phyloP scores from a whole-genome alignment of 2,797 vertebrate species.

The Muscicapa striata region DNA sequence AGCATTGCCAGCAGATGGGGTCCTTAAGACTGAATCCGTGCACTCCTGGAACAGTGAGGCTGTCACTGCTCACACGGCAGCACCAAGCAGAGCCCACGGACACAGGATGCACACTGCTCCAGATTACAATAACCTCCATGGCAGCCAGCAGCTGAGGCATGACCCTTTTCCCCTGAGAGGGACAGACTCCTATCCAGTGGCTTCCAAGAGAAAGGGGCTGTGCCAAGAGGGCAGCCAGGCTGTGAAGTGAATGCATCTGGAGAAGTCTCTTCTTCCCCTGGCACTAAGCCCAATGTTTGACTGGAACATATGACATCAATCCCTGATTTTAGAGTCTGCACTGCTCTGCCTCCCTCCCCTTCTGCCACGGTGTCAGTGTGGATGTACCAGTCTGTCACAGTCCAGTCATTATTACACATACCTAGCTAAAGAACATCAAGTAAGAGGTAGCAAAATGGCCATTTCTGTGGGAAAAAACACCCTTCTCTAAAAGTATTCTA shows the following conservation, averaged over 20 bases:
- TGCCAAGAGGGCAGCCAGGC: not conserved
- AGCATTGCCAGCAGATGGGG: conserved; percentile 15
- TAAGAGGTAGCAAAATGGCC: not conserved
- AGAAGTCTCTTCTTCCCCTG: not conserved
- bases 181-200: rapidly evolving
- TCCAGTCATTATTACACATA: not conserved
- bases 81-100: not conserved
- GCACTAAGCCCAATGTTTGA: not conserved
- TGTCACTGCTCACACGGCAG: rapidly evolving
- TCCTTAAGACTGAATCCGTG: not conserved
- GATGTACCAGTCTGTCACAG: not conserved
- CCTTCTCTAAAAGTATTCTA: not conserved
- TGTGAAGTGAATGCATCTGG: not conserved
- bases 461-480: rapidly evolving
- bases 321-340: conserved; percentile 14
- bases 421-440: not conserved
- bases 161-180: not conserved
- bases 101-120: rapidly evolving
- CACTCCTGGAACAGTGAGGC: rapidly evolving
- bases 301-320: not conserved
- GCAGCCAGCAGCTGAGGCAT: not conserved
- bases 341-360: not conserved
- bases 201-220: not conserved
- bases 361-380: not conserved
- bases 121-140: not conserved